These are phyloP conservation scores for Sinocyclocheilus anshuiensis DNA, from an alignment of 2,113 vertebrate species.

Conservation along the genomic window DNA sequence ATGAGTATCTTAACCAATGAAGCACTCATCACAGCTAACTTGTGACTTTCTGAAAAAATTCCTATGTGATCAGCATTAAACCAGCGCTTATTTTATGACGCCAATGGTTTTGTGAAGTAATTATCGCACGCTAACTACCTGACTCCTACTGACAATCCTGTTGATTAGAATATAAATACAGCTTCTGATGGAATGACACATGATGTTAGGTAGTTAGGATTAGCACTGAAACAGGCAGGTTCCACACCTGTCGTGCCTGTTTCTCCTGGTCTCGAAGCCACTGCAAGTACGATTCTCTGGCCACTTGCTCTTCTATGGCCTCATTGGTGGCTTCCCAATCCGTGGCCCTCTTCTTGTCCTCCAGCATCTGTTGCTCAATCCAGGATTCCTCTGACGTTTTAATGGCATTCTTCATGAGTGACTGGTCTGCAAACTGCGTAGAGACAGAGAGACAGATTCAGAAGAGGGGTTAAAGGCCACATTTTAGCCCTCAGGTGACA, in stretches of 20 bases:
- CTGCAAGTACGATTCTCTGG: constrained; percentile 91
- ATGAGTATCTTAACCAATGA: neutral
- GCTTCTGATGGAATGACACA: neutral
- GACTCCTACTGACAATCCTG: neutral
- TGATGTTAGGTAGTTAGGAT: neutral
- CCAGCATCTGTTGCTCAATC: constrained; percentile 97
- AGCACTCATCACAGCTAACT: neutral
- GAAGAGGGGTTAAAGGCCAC: neutral
- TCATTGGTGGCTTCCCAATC: constrained; percentile 98
- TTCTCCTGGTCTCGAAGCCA: constrained; percentile 96
- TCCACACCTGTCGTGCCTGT: constrained; percentile 84
- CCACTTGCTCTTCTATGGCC: constrained; percentile 95
- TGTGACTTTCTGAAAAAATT: neutral
- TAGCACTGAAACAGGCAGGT: neutral
- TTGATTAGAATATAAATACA: neutral
- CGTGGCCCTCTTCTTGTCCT: constrained; percentile 93
- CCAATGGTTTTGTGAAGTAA: neutral
- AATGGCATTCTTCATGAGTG: constrained; percentile 94
- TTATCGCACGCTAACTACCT: neutral
- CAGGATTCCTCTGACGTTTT: constrained; percentile 96
- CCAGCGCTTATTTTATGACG: neutral
- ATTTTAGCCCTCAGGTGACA: neutral
- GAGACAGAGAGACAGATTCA: neutral
- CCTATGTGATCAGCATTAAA: neutral
- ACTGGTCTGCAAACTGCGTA: constrained; percentile 86